Conservation (phyloP, 2,797 vertebrate genomes). For the Euphonia xanthogaster region DNA sequence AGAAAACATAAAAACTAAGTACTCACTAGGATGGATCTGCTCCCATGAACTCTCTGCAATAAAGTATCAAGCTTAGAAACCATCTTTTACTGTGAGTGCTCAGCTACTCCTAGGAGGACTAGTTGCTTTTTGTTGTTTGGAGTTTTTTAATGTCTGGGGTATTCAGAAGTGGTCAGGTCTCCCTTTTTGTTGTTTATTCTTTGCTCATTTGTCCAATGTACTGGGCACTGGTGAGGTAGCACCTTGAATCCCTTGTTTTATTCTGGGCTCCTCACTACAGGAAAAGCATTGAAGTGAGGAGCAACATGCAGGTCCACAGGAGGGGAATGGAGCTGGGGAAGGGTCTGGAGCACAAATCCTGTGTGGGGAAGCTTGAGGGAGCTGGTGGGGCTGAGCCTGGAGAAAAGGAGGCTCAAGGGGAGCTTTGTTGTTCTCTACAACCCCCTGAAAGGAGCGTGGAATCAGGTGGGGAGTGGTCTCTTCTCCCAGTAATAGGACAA, state of each 20-base stretch:
- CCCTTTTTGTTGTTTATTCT: background rate
- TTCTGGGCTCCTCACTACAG: background rate
- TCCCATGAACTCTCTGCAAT: background rate
- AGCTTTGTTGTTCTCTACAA: background rate
- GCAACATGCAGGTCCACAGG: background rate
- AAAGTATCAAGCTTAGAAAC: background rate
- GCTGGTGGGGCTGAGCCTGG: background rate
- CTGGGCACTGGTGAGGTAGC: no score
- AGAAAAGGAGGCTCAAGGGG: background rate
- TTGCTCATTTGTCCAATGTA: background rate
- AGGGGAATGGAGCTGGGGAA: background rate
- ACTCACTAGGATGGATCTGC: background rate
- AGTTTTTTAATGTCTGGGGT: background rate
- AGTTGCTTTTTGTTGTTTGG: background rate
- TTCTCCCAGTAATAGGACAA: background rate
- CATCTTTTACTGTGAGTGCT: background rate
- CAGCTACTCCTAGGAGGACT: background rate
- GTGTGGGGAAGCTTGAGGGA: background rate
- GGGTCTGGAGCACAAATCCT: background rate
- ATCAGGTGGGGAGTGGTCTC: background rate
- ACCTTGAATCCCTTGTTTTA: background rate
- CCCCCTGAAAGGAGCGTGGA: background rate
- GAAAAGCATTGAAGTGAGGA: background rate
- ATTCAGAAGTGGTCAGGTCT: background rate
- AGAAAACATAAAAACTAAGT: slow-evolving; percentile 1